phyloP scores from a whole-genome alignment of 2,888 invertebrate species.

The Pterostichus madidus region DNA sequence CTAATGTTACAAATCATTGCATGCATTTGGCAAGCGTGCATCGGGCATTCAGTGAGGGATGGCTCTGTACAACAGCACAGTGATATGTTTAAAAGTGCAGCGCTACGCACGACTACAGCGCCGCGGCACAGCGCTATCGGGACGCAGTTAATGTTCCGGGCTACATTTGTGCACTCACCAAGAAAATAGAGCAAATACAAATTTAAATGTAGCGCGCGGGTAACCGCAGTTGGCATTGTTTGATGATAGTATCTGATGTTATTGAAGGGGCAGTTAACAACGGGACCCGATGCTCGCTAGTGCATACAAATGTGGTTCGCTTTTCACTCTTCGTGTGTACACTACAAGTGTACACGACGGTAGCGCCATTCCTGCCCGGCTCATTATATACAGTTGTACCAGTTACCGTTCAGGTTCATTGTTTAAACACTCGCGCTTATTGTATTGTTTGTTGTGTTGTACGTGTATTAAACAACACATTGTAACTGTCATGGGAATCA shows the following conservation, averaged over 20 bases:
- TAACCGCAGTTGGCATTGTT: slow-evolving; percentile 76
- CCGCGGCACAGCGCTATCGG: slow-evolving; percentile 10
- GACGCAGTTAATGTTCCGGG: slow-evolving; percentile 61
- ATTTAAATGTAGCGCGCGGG: slow-evolving; percentile 73
- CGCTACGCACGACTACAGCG: not conserved
- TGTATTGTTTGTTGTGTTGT: too few species aligned
- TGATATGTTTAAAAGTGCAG: slow-evolving; percentile 22
- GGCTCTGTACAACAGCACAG: slow-evolving; percentile 2
- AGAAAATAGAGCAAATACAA: slow-evolving; percentile 73
- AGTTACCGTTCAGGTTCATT: not conserved
- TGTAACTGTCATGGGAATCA: not conserved
- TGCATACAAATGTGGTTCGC: slow-evolving; percentile 65
- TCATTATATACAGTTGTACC: slow-evolving; percentile 12
- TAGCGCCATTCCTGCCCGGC: slow-evolving; percentile 11
- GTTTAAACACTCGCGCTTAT: not conserved
- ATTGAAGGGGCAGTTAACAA: slow-evolving; percentile 75
- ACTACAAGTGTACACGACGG: not conserved
- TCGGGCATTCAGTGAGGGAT: slow-evolving; percentile 10
- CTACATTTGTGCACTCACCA: slow-evolving; percentile 55
- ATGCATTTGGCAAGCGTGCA: slow-evolving; percentile 15
- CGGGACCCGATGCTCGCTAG: slow-evolving; percentile 68
- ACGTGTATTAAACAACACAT: not conserved
- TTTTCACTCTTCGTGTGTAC: slow-evolving; percentile 15
- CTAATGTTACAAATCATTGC: slow-evolving; percentile 42
- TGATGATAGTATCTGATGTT: slow-evolving; percentile 75